phyloP scores from a whole-genome alignment of 2,888 invertebrate genomes.

The Masnerella sp. region DNA sequence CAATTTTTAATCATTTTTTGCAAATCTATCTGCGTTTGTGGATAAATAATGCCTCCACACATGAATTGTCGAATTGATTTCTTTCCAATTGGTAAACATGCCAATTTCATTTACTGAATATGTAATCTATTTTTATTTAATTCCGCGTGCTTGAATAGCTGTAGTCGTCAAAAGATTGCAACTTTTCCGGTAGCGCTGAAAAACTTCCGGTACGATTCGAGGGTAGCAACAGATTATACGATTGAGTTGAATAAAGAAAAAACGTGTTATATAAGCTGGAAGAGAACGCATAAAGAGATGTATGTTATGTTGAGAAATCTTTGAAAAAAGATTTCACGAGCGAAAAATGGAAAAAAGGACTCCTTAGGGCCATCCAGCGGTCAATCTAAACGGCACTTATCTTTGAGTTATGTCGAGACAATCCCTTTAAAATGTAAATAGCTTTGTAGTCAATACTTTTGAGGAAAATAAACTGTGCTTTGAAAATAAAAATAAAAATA shows the following conservation, averaged over 20 bases:
- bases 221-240: constrained; percentile 47
- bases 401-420: constrained; percentile 63
- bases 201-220: constrained; percentile 33
- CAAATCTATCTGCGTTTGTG: no score
- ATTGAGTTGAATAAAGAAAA: constrained; percentile 45
- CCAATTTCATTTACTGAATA: no score
- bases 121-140: no score
- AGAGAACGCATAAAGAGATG: constrained; percentile 57
- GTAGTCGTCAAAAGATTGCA: background rate
- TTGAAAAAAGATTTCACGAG: constrained; percentile 69
- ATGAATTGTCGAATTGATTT: no score
- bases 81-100: no score
- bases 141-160: no score
- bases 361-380: constrained; percentile 76
- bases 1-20: no score
- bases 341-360: constrained; percentile 73
- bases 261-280: constrained; percentile 57
- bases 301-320: constrained; percentile 65
- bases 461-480: background rate
- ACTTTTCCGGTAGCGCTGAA: constrained; percentile 30
- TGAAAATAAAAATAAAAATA: background rate
- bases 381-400: constrained; percentile 77
- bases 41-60: no score
- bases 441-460: no score
- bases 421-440: constrained; percentile 72